phyloP scores from a whole-genome alignment of 2,113 vertebrate genomes.

The Stercorarius parasiticus region DNA sequence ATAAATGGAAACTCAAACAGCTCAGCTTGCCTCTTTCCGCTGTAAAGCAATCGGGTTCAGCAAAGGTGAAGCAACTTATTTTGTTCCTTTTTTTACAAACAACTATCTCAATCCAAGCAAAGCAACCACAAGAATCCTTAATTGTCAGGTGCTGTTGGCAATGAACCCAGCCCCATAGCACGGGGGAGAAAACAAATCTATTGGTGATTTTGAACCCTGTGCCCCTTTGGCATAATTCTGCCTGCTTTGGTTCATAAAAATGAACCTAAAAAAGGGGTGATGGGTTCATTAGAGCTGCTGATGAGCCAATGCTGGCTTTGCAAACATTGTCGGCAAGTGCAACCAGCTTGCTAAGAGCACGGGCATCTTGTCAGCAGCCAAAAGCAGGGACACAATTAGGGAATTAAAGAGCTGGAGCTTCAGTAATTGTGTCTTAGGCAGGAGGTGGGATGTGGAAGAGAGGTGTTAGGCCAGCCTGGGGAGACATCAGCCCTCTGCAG shows the following conservation, averaged over 20 bases:
- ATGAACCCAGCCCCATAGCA: neutral
- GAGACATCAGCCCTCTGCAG: neutral
- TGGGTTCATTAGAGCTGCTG: neutral
- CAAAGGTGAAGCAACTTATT: conserved; percentile 26
- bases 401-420: neutral
- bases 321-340: accelerated
- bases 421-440: neutral
- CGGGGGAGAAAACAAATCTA: neutral
- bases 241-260: neutral
- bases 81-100: conserved; percentile 27
- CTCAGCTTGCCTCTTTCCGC: conserved; percentile 26
- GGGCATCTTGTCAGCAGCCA: neutral
- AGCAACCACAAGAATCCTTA: neutral
- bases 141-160: neutral
- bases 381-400: accelerated
- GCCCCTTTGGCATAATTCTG: neutral
- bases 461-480: neutral
- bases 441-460: neutral
- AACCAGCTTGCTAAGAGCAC: neutral
- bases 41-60: conserved; percentile 38
- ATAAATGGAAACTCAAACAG: conserved; percentile 29
- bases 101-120: neutral
- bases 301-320: neutral
- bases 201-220: accelerated
- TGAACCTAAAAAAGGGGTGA: too few species aligned